Evolutionary conservation across 1,140 invertebrate species (phyloP), one percentile per base, ranked within the genome.

Genomic region (Pygmarrhopalites habei): DNA sequence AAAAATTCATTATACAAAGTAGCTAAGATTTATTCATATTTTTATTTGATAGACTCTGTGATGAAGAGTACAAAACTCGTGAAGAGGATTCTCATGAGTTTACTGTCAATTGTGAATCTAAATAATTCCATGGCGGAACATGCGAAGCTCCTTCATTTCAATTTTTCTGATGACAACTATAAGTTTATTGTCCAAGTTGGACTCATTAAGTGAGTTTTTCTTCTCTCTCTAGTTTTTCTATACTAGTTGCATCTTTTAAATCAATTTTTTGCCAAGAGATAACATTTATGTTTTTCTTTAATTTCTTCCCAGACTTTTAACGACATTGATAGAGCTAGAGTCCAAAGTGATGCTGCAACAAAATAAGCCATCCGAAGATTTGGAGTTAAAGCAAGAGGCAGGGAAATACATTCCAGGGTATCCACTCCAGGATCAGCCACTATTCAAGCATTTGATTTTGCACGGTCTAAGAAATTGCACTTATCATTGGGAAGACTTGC

Each of bases 401-500:
- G 41, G 23, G 4, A 60, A 60, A 39, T 60, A 60, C 32, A 30
- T 60, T 49, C 44, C 62, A 35, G 46, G 43, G 17, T 17, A 58
- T 4, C 55, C 44, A 23, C 19, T 64, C 5, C 19, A 26, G 25
- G 32, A 56, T 21, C 62, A 64, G 35, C 62, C 62, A 26, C 23
- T 64, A 1, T 64, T 56, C 53, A 56, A 56, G 30, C 23, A 12
- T 5, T 12, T 56, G 7, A 12, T 56, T 12, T 21, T 56, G 19
- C 10, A 56, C n/a, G 53, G 53, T 7, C 30, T 56, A 15, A 12
- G 14, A 23, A 56, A 56, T 23, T 56, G 53, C 21, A 19, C 53
- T 10, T 12, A 14, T 14, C 53, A 56, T 19, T 56, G 53, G 53
- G 53, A 56, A 41, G 23, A 35, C 39, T 26, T 56, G 19, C 21